Conservation (phyloP, 2,888 invertebrate species). For the Parthenolecanium corni region DNA sequence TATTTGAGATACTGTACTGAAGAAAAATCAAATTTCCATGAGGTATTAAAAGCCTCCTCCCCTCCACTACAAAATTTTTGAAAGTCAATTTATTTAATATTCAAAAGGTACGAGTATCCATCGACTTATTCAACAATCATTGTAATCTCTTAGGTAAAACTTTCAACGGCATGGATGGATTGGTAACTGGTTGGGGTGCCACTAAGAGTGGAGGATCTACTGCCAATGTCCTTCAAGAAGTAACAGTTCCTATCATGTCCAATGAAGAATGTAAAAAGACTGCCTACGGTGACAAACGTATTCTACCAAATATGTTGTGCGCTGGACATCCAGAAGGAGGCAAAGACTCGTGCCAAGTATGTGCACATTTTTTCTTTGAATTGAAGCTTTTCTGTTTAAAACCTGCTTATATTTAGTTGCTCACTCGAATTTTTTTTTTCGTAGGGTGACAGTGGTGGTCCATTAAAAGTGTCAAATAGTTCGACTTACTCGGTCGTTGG, state of each 20-base stretch:
- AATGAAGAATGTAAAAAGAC: slow-evolving; percentile 54
- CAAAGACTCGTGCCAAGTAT: slow-evolving; percentile 62
- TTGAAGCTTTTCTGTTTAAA: too few species aligned
- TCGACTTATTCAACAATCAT: too few species aligned
- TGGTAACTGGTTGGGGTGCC: slow-evolving; percentile 35
- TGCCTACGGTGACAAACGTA: slow-evolving; percentile 53
- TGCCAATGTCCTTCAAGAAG: slow-evolving; percentile 55
- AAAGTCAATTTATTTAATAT: too few species aligned
- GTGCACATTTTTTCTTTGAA: too few species aligned
- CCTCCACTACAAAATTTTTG: too few species aligned
- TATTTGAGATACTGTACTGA: too few species aligned
- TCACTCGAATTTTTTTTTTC: slow-evolving; percentile 31
- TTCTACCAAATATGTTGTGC: slow-evolving; percentile 69
- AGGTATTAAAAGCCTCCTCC: too few species aligned
- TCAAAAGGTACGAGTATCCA: too few species aligned
- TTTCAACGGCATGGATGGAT: slow-evolving; percentile 34
- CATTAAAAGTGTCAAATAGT: slow-evolving; percentile 51
- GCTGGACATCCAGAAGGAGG: slow-evolving; percentile 61
- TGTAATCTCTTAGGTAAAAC: slow-evolving; percentile 32
- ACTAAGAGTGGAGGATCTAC: slow-evolving; percentile 38
- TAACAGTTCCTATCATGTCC: slow-evolving; percentile 57
- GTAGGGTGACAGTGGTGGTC: slow-evolving; percentile 68
- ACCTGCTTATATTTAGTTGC: too few species aligned
- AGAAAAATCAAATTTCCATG: too few species aligned
- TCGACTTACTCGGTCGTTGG: slow-evolving; percentile 42